Evolutionary conservation across 2,888 invertebrate species (phyloP).

Genomic region (Drosophila atripex): DNA sequence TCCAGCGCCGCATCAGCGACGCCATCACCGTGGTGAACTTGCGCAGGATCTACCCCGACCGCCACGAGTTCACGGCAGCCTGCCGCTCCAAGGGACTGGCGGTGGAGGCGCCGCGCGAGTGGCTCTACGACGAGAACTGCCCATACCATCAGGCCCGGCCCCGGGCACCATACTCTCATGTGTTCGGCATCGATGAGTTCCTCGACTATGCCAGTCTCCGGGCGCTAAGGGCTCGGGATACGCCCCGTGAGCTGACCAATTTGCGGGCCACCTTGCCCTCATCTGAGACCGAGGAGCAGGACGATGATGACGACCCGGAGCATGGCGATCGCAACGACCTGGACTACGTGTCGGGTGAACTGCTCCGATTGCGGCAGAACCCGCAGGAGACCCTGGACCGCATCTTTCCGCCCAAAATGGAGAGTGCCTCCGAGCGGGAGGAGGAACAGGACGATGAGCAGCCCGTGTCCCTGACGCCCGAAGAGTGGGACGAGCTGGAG

Average conservation of each 20-base stretch:
- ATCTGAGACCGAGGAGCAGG: not conserved
- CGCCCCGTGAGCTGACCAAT: not conserved
- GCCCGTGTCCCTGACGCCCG: not conserved
- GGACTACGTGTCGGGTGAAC: not conserved
- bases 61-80: too few species aligned
- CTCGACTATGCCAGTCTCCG: not conserved
- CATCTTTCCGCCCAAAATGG: not conserved
- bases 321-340: not conserved
- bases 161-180: not conserved
- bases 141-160: not conserved
- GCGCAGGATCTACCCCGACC: not conserved
- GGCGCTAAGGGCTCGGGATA: not conserved
- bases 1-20: not conserved
- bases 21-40: not conserved
- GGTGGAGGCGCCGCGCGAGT: not conserved
- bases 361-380: not conserved
- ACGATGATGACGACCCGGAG: not conserved
- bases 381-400: not conserved
- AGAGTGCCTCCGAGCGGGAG: not conserved
- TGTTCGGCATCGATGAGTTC: not conserved
- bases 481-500: not conserved
- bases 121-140: slow-evolving; percentile 2
- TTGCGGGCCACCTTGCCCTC: not conserved
- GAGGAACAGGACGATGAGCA: not conserved
- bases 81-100: not conserved